Evolutionary conservation across 2,113 vertebrate genomes (phyloP).

Genomic region (Barnardius zonarius): DNA sequence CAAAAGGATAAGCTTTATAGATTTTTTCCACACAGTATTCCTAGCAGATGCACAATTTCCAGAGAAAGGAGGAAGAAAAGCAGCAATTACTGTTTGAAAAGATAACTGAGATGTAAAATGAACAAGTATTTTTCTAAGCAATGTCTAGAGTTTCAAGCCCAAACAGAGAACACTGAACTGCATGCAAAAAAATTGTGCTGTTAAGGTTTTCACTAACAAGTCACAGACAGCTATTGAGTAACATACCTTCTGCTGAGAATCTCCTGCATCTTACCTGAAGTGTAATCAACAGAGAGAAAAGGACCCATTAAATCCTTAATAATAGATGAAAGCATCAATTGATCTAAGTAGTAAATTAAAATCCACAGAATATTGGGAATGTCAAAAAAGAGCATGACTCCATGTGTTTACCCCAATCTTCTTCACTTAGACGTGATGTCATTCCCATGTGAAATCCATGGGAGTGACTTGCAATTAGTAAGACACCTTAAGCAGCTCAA

Average conservation of each 20-base stretch:
- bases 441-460: not conserved
- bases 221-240: not conserved
- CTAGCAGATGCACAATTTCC: not conserved
- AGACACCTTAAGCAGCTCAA: slow-evolving; percentile 17
- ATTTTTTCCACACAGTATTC: not conserved
- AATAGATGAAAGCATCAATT: slow-evolving; percentile 60
- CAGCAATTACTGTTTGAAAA: not conserved
- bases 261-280: slow-evolving; percentile 26
- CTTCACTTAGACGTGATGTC: slow-evolving; percentile 18
- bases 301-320: slow-evolving; percentile 51
- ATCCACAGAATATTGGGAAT: slow-evolving; percentile 41
- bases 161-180: not conserved
- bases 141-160: not conserved
- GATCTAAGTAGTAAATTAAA: slow-evolving; percentile 55
- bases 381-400: not conserved
- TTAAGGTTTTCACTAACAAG: not conserved
- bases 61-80: not conserved
- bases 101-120: not conserved
- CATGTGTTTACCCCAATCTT: not conserved
- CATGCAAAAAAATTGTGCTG: not conserved
- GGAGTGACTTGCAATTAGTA: slow-evolving; percentile 43
- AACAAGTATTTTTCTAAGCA: not conserved
- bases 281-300: slow-evolving; percentile 34
- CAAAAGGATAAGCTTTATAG: not conserved
- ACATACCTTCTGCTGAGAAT: slow-evolving; percentile 33